Conservation (phyloP, 2,888 invertebrate genomes). For the Archips xylosteana region DNA sequence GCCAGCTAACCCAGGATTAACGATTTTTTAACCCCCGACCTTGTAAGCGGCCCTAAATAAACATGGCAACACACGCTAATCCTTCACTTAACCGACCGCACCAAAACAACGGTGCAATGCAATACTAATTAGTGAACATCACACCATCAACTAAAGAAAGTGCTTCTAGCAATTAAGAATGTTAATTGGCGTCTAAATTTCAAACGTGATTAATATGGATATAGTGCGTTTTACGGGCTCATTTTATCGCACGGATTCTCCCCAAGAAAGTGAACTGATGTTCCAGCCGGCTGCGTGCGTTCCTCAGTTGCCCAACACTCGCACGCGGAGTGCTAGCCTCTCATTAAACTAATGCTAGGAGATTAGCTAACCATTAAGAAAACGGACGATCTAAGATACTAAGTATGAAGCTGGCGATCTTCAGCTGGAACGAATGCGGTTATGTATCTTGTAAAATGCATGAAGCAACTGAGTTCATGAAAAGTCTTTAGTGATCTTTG, state of each 20-base stretch:
- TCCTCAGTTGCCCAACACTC: conserved; percentile 57
- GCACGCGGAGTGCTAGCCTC: conserved; percentile 18
- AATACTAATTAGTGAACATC: conserved; percentile 2
- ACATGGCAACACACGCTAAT: background rate
- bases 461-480: no score
- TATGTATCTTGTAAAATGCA: no score
- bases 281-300: conserved; percentile 65
- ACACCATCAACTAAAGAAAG: conserved; percentile 22
- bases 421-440: background rate
- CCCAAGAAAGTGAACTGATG: conserved; percentile 74
- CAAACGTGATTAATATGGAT: conserved; percentile 37
- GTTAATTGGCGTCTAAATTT: conserved; percentile 32
- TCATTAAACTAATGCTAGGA: conserved; percentile 18
- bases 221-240: conserved; percentile 38
- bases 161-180: conserved; percentile 25
- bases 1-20: no score
- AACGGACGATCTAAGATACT: background rate
- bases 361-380: conserved; percentile 1
- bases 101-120: background rate
- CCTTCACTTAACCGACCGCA: background rate
- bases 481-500: no score
- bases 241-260: conserved; percentile 57
- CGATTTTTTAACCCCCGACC: no score
- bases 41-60: background rate
- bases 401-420: background rate